Conservation (phyloP, 1,140 invertebrate genomes). For the Psilanteris sp. region DNA sequence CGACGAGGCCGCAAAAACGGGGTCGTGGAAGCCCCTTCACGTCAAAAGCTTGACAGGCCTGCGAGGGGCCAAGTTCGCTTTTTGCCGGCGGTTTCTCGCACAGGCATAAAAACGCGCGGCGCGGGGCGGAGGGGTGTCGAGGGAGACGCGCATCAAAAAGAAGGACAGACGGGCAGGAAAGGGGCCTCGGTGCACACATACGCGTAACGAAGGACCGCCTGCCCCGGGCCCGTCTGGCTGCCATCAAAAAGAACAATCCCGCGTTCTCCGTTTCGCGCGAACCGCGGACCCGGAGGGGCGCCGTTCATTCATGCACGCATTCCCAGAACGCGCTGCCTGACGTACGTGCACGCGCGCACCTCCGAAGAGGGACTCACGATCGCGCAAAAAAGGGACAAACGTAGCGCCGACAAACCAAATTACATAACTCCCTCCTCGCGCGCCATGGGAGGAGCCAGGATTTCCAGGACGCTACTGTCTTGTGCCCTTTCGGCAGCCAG, state of each 20-base stretch:
- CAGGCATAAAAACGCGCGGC: not conserved
- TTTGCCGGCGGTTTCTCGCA: conserved; percentile 31
- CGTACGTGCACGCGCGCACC: conserved; percentile 48
- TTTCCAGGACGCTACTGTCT: conserved; percentile 46
- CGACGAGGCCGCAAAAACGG: conserved; percentile 57
- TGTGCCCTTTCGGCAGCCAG: conserved; percentile 10
- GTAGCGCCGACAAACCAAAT: conserved; percentile 27
- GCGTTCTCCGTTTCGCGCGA: conserved; percentile 41
- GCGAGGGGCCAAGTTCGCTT: conserved; percentile 42
- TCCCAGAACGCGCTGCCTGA: conserved; percentile 68
- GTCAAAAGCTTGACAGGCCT: conserved; percentile 62
- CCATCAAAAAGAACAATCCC: conserved; percentile 59
- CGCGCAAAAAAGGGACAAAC: conserved; percentile 36
- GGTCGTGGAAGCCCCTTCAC: conserved; percentile 57
- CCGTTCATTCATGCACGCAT: conserved; percentile 77
- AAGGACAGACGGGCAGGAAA: conserved; percentile 51
- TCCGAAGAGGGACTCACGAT: conserved; percentile 24
- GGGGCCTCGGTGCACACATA: conserved; percentile 48
- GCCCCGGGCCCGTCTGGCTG: conserved; percentile 31
- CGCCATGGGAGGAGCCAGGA: conserved; percentile 50
- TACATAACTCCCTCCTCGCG: conserved; percentile 16
- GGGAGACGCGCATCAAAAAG: not conserved
- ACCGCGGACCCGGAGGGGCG: conserved; percentile 67
- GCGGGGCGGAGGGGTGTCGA: not conserved
- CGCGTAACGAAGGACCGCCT: conserved; percentile 35